phyloP scores from a whole-genome alignment of 1,140 invertebrate species.

The Diorhabda carinulata region DNA sequence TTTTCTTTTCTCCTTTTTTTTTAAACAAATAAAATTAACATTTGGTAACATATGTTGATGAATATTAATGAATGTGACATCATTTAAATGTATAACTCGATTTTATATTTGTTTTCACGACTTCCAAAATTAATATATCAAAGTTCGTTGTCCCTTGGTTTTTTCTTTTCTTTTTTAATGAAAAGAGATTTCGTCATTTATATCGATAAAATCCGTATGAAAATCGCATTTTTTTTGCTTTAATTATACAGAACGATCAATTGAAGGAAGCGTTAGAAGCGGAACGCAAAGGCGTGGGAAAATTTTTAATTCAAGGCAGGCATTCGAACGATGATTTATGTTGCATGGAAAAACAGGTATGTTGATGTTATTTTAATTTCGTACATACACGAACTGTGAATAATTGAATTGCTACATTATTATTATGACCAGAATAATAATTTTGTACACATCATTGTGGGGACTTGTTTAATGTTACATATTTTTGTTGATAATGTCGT shows the following conservation, averaged over 20 bases:
- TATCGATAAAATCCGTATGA: not conserved
- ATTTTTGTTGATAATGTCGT: not conserved
- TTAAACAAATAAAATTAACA: too few relatives aligned
- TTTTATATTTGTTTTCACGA: too few relatives aligned
- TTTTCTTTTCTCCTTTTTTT: not conserved
- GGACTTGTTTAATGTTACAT: not conserved
- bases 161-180: too few relatives aligned
- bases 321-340: slow-evolving; percentile 32
- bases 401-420: not conserved
- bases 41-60: too few relatives aligned
- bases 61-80: too few relatives aligned
- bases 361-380: slow-evolving; percentile 14
- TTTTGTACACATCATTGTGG: not conserved
- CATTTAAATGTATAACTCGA: too few relatives aligned
- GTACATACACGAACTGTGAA: not conserved
- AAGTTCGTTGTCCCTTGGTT: too few relatives aligned
- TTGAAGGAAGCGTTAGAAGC: slow-evolving; percentile 52
- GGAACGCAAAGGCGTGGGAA: slow-evolving; percentile 49
- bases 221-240: not conserved
- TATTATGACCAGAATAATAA: not conserved
- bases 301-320: slow-evolving; percentile 29
- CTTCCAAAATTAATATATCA: too few relatives aligned
- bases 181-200: too few relatives aligned
- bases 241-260: slow-evolving; percentile 50
- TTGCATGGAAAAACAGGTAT: slow-evolving; percentile 45